Evolutionary conservation across 2,797 vertebrate species (phyloP).

Genomic region (Eutrigla gurnardus): DNA sequence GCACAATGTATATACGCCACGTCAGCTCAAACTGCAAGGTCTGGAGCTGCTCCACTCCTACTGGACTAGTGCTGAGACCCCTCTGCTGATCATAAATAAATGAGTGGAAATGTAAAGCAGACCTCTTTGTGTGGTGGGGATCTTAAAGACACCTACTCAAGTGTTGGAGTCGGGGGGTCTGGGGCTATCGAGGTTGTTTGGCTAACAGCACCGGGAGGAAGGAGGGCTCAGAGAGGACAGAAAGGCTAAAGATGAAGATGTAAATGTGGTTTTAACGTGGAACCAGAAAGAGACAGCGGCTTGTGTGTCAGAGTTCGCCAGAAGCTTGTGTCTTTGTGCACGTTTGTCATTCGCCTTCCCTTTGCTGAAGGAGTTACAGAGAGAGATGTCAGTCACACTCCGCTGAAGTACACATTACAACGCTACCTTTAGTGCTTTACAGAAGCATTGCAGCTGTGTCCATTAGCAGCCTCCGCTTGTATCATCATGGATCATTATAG

Average conservation of each 20-base stretch:
- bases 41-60: background rate
- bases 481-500: constrained; percentile 4
- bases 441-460: constrained; percentile 5
- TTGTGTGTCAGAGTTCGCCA: background rate
- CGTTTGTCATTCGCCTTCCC: background rate
- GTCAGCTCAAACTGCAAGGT: constrained; percentile 3
- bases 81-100: constrained; percentile 61
- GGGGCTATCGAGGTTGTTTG: constrained; percentile 53
- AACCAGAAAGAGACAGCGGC: constrained; percentile 28
- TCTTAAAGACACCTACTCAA: constrained; percentile 58
- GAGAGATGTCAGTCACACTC: background rate
- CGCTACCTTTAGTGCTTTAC: background rate
- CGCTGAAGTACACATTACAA: background rate
- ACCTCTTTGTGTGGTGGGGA: constrained; percentile 38
- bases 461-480: background rate
- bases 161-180: constrained; percentile 14
- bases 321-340: background rate
- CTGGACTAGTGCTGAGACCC: constrained; percentile 6
- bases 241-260: constrained; percentile 13
- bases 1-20: background rate
- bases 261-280: constrained; percentile 16
- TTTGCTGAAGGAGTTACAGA: background rate
- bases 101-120: constrained; percentile 64
- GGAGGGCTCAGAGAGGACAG: background rate
- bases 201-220: constrained; percentile 25